A percentile compares a stretch with the other conserved stretches of the same genome.
Conservation (phyloP, 1,140 invertebrate species). For the Eubasilissa regina region DNA sequence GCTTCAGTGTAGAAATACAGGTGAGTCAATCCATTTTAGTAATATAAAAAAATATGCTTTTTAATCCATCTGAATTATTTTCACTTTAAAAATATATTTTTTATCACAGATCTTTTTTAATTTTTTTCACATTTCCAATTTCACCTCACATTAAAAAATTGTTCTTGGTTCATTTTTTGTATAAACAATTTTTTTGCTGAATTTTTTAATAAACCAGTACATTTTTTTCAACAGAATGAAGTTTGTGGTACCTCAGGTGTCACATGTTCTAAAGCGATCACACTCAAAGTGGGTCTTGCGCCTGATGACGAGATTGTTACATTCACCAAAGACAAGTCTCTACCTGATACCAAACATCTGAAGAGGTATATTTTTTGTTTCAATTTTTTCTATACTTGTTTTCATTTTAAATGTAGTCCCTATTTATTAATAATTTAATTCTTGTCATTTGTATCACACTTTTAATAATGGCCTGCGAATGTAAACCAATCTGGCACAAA, state of each 20-base stretch:
- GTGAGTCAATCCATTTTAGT: slow-evolving; percentile 62
- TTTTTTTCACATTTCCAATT: neutral
- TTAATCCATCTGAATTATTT: neutral
- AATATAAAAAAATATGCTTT: slow-evolving; percentile 45
- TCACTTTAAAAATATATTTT: too few species aligned
- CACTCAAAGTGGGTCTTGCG: slow-evolving; percentile 74
- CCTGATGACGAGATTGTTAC: slow-evolving; percentile 76
- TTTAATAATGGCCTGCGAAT: too few species aligned
- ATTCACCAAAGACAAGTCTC: slow-evolving; percentile 66
- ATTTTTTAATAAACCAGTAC: too few species aligned
- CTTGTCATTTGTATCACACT: too few species aligned
- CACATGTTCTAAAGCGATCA: slow-evolving; percentile 89
- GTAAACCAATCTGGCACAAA: too few species aligned
- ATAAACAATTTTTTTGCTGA: too few species aligned
- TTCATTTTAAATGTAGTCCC: too few species aligned
- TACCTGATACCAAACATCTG: slow-evolving; percentile 67
- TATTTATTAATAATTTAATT: too few species aligned
- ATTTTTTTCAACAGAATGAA: slow-evolving; percentile 75
- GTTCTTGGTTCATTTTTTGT: too few species aligned
- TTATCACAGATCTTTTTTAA: neutral
- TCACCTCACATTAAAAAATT: too few species aligned
- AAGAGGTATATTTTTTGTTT: slow-evolving; percentile 64
- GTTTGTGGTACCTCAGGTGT: slow-evolving; percentile 89
- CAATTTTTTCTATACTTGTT: neutral
- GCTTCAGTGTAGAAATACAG: slow-evolving; percentile 81